Evolutionary conservation across 2,113 vertebrate genomes (phyloP), one percentile per base, ranked within the genome.

Genomic region (Chunga burmeisteri): DNA sequence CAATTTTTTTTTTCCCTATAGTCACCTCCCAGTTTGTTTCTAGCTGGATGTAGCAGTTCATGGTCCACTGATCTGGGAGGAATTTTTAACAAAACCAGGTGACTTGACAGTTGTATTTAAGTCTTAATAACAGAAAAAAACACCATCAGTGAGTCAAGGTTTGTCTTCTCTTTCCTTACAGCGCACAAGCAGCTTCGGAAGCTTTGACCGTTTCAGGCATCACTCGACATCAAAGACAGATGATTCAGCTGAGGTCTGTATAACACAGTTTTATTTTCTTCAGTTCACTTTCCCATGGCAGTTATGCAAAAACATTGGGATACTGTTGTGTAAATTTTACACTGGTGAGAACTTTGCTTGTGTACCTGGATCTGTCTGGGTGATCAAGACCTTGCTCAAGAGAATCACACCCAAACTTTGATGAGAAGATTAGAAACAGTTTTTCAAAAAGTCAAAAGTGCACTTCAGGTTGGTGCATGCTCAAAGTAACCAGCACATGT

Each of bases 131-230:
- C 13, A 71, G n/a, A 53, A 44, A 20, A 40, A 56, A 92, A 14
- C 11, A 46, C 4, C 32, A 21, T 2, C 42, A 81, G 16, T 66
- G 55, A 83, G 19, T 67, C 59, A 63, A 58, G 32, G 53, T 85
- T 90, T 95, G 74, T 93, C 91, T 83, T 97, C 61, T 96, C 77
- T 98, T 81, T 78, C 84, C 79, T 94, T 38, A 58, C 97, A 98
- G 98, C 98, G 98, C 77, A 97, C 98, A 20, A 98, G 96, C 95
- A 98, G 98, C 92, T 99, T 98, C 96, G 98, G 98, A 81, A 98
- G 97, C 96, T 98, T 98, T 74, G 98, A 98, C 47, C 96, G 97
- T 34, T 97, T 96, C 92, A 98, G 94, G 83, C 97, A 98, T 46
- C 96, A 96, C 18, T 97, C 97, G 0, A 44, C 86, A 75, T 79